A percentile compares a stretch with the other conserved stretches of the same genome.
Evolutionary conservation across 2,113 vertebrate species (phyloP).

Genomic region (Tangachromis dhanisi): DNA sequence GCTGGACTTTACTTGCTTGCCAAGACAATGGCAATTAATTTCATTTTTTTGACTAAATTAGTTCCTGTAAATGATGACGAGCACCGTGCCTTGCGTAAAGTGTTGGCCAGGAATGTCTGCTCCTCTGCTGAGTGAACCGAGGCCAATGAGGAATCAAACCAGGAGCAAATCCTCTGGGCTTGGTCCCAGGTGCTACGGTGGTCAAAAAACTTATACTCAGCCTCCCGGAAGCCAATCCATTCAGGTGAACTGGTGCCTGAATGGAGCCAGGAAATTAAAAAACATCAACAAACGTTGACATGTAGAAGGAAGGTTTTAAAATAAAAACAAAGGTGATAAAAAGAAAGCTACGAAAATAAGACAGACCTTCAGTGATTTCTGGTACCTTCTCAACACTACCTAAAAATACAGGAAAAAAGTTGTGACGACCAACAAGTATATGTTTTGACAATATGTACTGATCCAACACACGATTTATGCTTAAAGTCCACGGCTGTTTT

Average conservation of each 20-base stretch:
- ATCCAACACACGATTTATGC: neutral
- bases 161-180: conserved; percentile 89
- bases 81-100: conserved; percentile 81
- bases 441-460: neutral
- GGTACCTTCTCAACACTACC: conserved; percentile 76
- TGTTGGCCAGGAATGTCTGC: conserved; percentile 82
- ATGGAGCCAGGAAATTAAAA: neutral
- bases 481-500: neutral
- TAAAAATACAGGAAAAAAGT: conserved; percentile 43
- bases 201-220: conserved; percentile 91
- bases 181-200: conserved; percentile 91
- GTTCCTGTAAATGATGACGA: neutral
- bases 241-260: conserved; percentile 75
- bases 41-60: neutral
- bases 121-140: conserved; percentile 84
- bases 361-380: conserved; percentile 79
- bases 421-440: neutral
- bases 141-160: conserved; percentile 81
- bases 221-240: conserved; percentile 87
- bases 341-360: neutral
- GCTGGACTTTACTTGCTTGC: neutral
- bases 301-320: neutral
- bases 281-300: neutral
- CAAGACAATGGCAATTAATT: neutral
- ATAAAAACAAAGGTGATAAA: neutral